Evolutionary conservation across 2,888 invertebrate species (phyloP).

Genomic region (Leptinotarsa tumamoca): DNA sequence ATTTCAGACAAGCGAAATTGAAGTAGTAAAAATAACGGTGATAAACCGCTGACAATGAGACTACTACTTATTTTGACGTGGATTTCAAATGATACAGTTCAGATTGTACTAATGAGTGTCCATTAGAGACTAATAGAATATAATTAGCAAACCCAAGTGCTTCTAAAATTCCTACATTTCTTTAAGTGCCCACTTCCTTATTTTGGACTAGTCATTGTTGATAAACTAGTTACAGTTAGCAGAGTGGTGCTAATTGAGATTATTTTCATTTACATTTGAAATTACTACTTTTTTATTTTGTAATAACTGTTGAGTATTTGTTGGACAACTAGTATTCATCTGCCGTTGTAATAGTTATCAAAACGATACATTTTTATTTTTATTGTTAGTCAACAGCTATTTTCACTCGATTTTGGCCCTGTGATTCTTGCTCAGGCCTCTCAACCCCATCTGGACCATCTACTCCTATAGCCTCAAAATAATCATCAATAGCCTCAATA

Average conservation of each 20-base stretch:
- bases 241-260: not conserved
- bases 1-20: not conserved
- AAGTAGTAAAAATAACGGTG: not conserved
- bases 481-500: no score
- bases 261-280: not conserved
- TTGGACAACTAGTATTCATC: no score
- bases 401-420: no score
- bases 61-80: not conserved
- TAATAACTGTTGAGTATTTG: no score
- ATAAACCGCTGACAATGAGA: slow-evolving; percentile 8
- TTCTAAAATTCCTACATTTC: not conserved
- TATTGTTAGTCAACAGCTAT: no score
- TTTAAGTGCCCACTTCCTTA: not conserved
- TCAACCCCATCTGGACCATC: no score
- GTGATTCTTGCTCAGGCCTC: no score
- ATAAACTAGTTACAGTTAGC: not conserved
- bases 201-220: not conserved
- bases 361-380: no score
- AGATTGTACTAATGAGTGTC: not conserved
- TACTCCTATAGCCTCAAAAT: no score
- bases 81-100: not conserved
- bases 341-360: no score
- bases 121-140: slow-evolving; percentile 1
- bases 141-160: slow-evolving; percentile 10
- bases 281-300: no score